Conservation (phyloP, 2,888 invertebrate species). For the Ferrisia virgata region DNA sequence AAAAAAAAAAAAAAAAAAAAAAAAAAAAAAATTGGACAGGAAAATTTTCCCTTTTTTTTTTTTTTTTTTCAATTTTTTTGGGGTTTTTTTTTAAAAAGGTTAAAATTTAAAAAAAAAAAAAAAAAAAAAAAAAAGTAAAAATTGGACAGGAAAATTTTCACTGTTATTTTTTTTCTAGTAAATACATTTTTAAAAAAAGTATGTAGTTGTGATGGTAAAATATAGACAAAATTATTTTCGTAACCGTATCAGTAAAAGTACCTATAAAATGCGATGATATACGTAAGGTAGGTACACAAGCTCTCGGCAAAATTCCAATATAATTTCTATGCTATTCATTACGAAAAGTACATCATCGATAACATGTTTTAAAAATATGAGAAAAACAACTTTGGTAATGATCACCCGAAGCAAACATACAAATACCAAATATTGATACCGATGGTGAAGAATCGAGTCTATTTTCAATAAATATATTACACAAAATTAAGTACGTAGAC, state of each 20-base stretch:
- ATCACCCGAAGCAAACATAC: not conserved
- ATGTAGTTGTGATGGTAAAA: not conserved
- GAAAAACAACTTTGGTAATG: constrained; percentile 15
- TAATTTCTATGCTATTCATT: not conserved
- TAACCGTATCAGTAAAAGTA: not conserved
- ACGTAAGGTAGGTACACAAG: not conserved
- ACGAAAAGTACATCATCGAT: not conserved
- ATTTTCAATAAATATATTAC: not conserved
- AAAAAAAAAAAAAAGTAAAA: not conserved
- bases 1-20: not conserved
- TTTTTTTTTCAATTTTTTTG: too few species aligned
- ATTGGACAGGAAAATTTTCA: too few species aligned
- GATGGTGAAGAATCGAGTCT: not conserved
- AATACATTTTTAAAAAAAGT: not conserved
- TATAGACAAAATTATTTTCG: not conserved
- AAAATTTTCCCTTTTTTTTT: too few species aligned
- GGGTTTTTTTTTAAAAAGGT: too few species aligned
- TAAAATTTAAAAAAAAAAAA: not conserved
- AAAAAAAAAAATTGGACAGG: not conserved
- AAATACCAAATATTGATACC: not conserved
- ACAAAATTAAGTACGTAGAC: too few species aligned
- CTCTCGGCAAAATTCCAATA: constrained; percentile 10
- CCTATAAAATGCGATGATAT: not conserved
- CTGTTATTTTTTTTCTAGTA: too few species aligned
- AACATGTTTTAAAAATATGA: not conserved